Evolutionary conservation across 1,140 invertebrate species (phyloP).

Genomic region (Atta cephalotes): DNA sequence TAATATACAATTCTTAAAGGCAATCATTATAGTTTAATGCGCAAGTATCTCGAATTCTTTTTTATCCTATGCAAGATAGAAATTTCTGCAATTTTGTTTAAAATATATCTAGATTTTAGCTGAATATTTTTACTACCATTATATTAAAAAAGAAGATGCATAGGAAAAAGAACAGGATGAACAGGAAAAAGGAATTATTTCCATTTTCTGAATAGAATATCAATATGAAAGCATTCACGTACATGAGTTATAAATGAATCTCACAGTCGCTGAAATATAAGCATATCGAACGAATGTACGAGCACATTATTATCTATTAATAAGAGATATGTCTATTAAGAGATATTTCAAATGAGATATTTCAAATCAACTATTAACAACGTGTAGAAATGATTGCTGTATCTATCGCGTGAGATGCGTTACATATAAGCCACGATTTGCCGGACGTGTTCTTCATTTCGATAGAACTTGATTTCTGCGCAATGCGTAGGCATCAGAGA

Average conservation of each 20-base stretch:
- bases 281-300: neutral
- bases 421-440: slow-evolving; percentile 18
- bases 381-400: neutral
- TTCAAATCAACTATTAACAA: slow-evolving; percentile 17
- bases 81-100: neutral
- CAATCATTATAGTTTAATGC: slow-evolving; percentile 9
- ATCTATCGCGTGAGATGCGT: neutral
- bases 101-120: neutral
- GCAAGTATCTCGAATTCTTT: neutral
- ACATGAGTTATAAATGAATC: slow-evolving; percentile 5
- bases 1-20: neutral
- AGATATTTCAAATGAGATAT: neutral
- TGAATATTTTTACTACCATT: neutral
- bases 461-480: slow-evolving; percentile 45
- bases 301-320: neutral
- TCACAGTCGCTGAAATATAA: neutral
- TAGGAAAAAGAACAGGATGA: no score
- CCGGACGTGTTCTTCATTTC: slow-evolving; percentile 42
- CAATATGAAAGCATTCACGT: neutral
- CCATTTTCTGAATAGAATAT: neutral
- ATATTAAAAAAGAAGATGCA: neutral
- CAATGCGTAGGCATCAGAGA: slow-evolving; percentile 31
- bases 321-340: neutral
- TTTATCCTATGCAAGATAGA: no score
- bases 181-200: neutral